A percentile compares a stretch with the other conserved stretches of the same genome.
Conservation (phyloP, 2,888 invertebrate genomes). For the Eucriotettix oculatus region DNA sequence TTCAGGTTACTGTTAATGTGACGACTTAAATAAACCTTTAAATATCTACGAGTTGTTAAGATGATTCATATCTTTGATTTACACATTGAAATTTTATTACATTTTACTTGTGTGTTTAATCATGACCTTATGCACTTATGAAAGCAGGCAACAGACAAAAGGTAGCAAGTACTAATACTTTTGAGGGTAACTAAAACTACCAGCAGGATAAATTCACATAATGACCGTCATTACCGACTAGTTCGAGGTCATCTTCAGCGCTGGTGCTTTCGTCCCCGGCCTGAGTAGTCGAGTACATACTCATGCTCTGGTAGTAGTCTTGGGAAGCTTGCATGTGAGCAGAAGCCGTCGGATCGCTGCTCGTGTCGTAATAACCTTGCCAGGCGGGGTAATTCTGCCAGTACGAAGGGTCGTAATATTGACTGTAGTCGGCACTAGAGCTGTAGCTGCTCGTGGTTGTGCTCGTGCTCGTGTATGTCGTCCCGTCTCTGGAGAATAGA, state of each 20-base stretch:
- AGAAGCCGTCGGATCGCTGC: conserved; percentile 27
- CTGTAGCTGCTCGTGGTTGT: conserved; percentile 19
- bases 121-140: too few relatives aligned
- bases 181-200: too few relatives aligned
- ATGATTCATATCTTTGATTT: too few relatives aligned
- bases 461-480: conserved; percentile 15
- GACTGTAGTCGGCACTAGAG: conserved; percentile 40
- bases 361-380: conserved; percentile 44
- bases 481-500: too few relatives aligned
- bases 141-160: too few relatives aligned
- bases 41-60: too few relatives aligned
- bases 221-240: conserved; percentile 52
- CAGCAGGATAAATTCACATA: too few relatives aligned
- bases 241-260: conserved; percentile 46
- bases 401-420: conserved; percentile 72
- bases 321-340: conserved; percentile 6
- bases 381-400: conserved; percentile 78
- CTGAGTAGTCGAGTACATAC: conserved; percentile 5
- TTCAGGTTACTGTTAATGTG: too few relatives aligned
- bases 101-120: too few relatives aligned
- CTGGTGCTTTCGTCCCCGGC: conserved; percentile 7
- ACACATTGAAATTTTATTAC: too few relatives aligned
- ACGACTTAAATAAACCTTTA: too few relatives aligned
- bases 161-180: too few relatives aligned
- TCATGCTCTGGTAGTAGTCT: conserved; percentile 8